Percentiles rank a stretch among this genome's conserved stretches.
Evolutionary conservation across 1,140 invertebrate species (phyloP).

Genomic region (Drosophila repletoides): DNA sequence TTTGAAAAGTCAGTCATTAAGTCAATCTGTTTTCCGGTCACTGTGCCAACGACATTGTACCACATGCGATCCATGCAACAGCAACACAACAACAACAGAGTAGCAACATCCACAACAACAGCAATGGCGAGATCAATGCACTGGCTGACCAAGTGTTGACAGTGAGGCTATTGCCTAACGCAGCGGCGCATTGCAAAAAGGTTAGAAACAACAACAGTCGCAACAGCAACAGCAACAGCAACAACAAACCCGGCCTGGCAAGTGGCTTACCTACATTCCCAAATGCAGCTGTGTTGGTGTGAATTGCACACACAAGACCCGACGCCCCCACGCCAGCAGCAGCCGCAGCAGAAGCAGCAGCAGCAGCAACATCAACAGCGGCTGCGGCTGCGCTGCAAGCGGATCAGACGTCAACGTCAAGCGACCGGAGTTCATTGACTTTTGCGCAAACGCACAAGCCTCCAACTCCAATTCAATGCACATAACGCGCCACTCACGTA

Average conservation of each 20-base stretch:
- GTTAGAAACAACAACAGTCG: constrained; percentile 61
- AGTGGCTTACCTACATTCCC: constrained; percentile 79
- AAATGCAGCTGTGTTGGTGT: constrained; percentile 45
- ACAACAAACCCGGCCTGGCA: constrained; percentile 44
- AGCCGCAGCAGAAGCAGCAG: constrained; percentile 12
- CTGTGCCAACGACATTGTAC: constrained; percentile 76
- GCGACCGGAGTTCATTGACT: constrained; percentile 71
- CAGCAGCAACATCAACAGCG: background rate
- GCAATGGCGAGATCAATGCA: constrained; percentile 73
- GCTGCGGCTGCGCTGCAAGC: constrained; percentile 29
- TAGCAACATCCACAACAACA: constrained; percentile 8
- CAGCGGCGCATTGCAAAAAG: constrained; percentile 66
- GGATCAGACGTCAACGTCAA: constrained; percentile 36
- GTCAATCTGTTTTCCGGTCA: constrained; percentile 75
- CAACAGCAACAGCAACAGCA: background rate
- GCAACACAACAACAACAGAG: constrained; percentile 6
- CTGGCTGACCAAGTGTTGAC: constrained; percentile 56
- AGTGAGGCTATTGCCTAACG: constrained; percentile 72
- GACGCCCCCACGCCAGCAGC: constrained; percentile 37
- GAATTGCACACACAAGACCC: constrained; percentile 58
- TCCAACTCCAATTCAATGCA: constrained; percentile 79
- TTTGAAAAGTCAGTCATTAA: constrained; percentile 76
- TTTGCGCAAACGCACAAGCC: constrained; percentile 78
- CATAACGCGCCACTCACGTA: constrained; percentile 66
- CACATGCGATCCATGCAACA: constrained; percentile 55